phyloP scores from a whole-genome alignment of 2,888 invertebrate species.

The Synanthedon andrenaeformis region DNA sequence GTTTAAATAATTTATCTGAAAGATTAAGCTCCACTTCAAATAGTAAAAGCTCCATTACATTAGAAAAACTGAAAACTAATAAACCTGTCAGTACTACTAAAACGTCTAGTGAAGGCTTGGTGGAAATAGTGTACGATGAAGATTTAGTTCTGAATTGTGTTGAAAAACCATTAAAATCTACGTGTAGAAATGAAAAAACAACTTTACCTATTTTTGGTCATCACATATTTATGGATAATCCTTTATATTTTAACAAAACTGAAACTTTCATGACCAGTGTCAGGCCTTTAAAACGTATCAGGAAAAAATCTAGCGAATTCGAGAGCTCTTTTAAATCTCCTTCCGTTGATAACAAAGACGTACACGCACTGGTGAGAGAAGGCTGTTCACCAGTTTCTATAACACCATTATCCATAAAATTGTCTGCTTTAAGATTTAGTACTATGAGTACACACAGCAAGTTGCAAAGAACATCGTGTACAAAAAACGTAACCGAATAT shows the following conservation, averaged over 20 bases:
- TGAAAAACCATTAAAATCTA: slow-evolving; percentile 38
- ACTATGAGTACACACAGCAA: slow-evolving; percentile 55
- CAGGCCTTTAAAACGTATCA: slow-evolving; percentile 50
- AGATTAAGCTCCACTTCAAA: slow-evolving; percentile 39
- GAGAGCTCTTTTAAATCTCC: slow-evolving; percentile 61
- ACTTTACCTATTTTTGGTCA: slow-evolving; percentile 64
- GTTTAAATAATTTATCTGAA: slow-evolving; percentile 48
- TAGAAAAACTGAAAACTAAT: slow-evolving; percentile 21
- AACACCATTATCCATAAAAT: slow-evolving; percentile 71
- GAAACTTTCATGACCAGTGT: slow-evolving; percentile 39
- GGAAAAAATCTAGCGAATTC: slow-evolving; percentile 59
- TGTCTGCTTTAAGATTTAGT: slow-evolving; percentile 71
- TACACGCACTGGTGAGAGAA: slow-evolving; percentile 51
- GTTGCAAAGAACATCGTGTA: slow-evolving; percentile 34
- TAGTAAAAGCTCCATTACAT: slow-evolving; percentile 35
- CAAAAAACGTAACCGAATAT: slow-evolving; percentile 59
- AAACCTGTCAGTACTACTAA: slow-evolving; percentile 49
- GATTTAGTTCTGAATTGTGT: slow-evolving; percentile 52
- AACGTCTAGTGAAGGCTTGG: slow-evolving; percentile 59
- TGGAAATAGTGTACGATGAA: slow-evolving; percentile 70
- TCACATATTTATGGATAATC: slow-evolving; percentile 59
- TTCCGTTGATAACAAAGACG: slow-evolving; percentile 53
- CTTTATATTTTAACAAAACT: slow-evolving; percentile 60
- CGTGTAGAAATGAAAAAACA: slow-evolving; percentile 40
- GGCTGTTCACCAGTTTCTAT: slow-evolving; percentile 63